Evolutionary conservation across 2,113 vertebrate species (phyloP).

Genomic region (Zosterops pallidus): DNA sequence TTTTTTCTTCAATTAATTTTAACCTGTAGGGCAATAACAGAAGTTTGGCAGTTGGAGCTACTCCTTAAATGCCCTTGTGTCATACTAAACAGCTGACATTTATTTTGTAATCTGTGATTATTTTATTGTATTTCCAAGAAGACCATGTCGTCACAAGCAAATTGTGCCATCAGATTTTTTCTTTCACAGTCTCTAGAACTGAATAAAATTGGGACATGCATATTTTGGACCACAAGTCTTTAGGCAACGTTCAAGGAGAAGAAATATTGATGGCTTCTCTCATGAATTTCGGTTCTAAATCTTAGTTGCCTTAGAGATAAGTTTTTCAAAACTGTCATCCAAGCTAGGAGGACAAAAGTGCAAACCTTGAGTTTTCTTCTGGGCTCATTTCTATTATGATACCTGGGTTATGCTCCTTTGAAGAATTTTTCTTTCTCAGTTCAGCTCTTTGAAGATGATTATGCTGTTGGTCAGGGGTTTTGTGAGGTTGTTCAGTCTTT

Average conservation of each 20-base stretch:
- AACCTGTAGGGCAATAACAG: neutral
- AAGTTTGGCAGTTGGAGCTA: neutral
- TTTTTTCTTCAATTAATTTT: neutral
- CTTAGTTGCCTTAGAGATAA: neutral
- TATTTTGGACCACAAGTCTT: neutral
- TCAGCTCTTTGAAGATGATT: neutral
- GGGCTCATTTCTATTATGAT: neutral
- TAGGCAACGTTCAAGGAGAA: neutral
- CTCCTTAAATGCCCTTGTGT: neutral
- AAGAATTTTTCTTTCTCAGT: neutral
- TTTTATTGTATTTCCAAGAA: conserved; percentile 10
- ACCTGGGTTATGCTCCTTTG: neutral
- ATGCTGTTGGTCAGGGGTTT: neutral
- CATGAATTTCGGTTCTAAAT: neutral
- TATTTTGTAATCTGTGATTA: neutral
- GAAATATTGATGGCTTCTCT: neutral
- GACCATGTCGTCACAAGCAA: neutral
- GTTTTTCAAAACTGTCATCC: neutral
- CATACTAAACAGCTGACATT: neutral
- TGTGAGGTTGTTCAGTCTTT: neutral
- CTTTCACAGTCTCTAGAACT: neutral
- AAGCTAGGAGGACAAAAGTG: neutral
- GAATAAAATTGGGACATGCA: neutral
- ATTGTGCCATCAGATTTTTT: neutral
- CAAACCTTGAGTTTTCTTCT: neutral